Conservation (phyloP, 2,797 vertebrate species). For the Psittacula derbiana region DNA sequence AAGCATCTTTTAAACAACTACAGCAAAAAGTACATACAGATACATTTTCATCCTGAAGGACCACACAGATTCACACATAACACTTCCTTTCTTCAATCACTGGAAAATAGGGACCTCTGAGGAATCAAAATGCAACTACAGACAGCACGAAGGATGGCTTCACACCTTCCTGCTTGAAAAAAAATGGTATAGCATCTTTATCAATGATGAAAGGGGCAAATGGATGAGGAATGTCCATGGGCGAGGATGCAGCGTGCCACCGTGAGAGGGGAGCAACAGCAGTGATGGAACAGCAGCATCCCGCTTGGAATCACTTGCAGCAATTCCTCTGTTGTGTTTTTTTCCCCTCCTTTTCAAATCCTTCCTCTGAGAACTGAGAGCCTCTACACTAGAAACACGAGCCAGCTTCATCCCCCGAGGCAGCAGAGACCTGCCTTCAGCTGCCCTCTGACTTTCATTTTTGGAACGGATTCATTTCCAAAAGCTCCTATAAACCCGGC, state of each 20-base stretch:
- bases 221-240: background rate
- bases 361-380: background rate
- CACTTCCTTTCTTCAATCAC: rapidly evolving
- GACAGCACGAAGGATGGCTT: background rate
- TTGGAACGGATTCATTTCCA: background rate
- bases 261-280: rapidly evolving
- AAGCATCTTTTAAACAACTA: background rate
- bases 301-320: background rate
- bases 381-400: background rate
- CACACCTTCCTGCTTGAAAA: background rate
- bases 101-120: background rate
- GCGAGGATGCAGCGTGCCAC: background rate
- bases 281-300: background rate
- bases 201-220: background rate
- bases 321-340: background rate
- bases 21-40: background rate
- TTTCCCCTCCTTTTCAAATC: background rate
- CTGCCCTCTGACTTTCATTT: background rate
- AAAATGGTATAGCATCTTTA: background rate
- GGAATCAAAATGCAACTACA: background rate
- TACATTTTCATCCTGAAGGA: background rate
- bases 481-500: background rate
- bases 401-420: background rate
- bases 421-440: slow-evolving; percentile 9
- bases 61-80: rapidly evolving